Base-by-base conservation (phyloP, 2,797 vertebrate species). In the Neosilurus mollespiculum region DNA sequence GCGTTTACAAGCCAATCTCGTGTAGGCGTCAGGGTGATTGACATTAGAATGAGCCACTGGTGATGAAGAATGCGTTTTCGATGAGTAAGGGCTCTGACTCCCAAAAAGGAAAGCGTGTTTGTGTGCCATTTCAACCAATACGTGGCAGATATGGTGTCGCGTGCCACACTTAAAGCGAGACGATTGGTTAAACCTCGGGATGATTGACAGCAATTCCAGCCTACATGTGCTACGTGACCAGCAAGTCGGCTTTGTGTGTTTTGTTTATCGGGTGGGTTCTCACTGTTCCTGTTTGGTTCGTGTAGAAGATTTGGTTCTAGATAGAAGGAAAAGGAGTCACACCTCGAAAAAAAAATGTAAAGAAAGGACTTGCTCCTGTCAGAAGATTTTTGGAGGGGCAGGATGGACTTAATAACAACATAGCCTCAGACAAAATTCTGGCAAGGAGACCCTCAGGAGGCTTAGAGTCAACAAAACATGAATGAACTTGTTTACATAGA, bases 191-290 rank as follows among this genome's bases (percentile, higher is more conserved):
- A 72, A 30, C 22, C 71, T 61, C 14, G 34, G 16, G 18, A 20
- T 73, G 71, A 76, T 51, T 75, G 78, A 30, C 62, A 84, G 56
- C 7, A 0, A 78, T 58, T 54, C 37, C 51, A 22, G 69, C 80
- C 58, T 83, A 78, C 89, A 86, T 89, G 90, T 18, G 81, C 75
- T 91, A 91, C 89, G 90, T 91, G 90, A 89, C 90, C 30, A 61
- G 34, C 34, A 9, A 26, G 64, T 0, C 22, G 43, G 51, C 7
- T 34, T 26, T 30, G 56, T 49, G 62, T n/a, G 43, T 24, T 81
- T 54, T 85, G 81, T 82, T 80, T 80, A 14, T 43, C 18, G 54
- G 43, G 8, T 11, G 34, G 9, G 56, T 16, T 49, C 58, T 18
- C 16, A 7, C 15, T 73, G 69, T 73, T 64, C 80, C 22, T 24